A percentile compares a stretch with the other conserved stretches of the same genome.
phyloP scores from a whole-genome alignment of 2,113 vertebrate genomes.

The Tichodroma muraria region DNA sequence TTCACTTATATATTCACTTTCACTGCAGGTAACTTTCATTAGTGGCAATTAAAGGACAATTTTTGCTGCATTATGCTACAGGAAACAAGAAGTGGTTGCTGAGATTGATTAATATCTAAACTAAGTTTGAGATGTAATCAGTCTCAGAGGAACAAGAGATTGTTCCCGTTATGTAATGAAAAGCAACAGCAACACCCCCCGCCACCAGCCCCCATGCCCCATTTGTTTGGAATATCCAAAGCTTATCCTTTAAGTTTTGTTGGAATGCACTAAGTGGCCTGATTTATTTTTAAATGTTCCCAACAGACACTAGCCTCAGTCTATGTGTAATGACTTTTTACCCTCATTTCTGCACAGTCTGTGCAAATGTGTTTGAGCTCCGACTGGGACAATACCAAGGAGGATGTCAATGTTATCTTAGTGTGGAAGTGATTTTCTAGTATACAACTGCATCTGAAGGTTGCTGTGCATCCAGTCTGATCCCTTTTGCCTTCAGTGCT shows the following conservation, averaged over 20 bases:
- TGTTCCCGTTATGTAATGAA: background rate
- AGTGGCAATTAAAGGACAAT: constrained; percentile 42
- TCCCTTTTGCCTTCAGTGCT: background rate
- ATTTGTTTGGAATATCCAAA: background rate
- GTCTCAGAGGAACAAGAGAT: background rate
- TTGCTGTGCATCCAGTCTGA: background rate
- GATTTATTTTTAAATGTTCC: constrained; percentile 29
- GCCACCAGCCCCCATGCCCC: too few relatives aligned
- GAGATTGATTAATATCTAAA: constrained; percentile 39
- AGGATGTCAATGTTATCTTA: constrained; percentile 16
- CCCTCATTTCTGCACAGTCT: background rate
- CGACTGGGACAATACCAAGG: background rate
- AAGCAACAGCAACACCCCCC: background rate
- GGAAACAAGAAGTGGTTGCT: constrained; percentile 34
- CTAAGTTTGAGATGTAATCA: constrained; percentile 5
- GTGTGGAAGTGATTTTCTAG: background rate
- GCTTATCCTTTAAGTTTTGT: background rate
- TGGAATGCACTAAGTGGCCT: background rate
- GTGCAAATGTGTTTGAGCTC: background rate
- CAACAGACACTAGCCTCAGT: background rate
- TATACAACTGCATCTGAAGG: background rate
- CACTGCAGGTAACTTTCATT: constrained; percentile 39
- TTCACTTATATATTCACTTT: background rate
- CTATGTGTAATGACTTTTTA: constrained; percentile 24
- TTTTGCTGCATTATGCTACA: constrained; percentile 14